phyloP scores from a whole-genome alignment of 2,888 invertebrate species.

The Temnothorax unifasciatus region DNA sequence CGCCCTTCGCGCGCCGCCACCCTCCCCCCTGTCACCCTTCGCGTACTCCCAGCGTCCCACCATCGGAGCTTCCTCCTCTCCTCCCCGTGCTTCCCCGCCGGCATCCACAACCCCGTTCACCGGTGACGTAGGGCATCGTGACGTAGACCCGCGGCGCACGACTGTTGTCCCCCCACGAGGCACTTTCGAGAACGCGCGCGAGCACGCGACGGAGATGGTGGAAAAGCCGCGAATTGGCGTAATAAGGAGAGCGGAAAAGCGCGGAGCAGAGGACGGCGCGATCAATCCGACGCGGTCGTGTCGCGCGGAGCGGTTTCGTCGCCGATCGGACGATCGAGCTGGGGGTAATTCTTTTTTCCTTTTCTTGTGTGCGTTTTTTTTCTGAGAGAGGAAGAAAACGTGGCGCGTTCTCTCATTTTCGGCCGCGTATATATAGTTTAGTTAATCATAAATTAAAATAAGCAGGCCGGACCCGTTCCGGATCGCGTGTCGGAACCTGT shows the following conservation, averaged over 20 bases:
- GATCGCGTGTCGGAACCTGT: constrained; percentile 5
- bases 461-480: neutral
- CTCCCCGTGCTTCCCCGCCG: constrained; percentile 53
- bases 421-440: neutral
- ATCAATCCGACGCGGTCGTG: neutral
- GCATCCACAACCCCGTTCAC: constrained; percentile 79
- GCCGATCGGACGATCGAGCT: neutral
- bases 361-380: neutral
- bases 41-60: constrained; percentile 31
- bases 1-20: constrained; percentile 85
- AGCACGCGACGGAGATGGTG: constrained; percentile 44
- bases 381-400: neutral
- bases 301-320: neutral
- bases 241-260: constrained; percentile 10
- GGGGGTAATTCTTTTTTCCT: neutral
- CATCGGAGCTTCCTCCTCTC: constrained; percentile 31
- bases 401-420: neutral
- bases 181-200: constrained; percentile 47
- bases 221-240: constrained; percentile 51
- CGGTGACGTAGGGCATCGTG: constrained; percentile 81
- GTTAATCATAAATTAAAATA: constrained; percentile 16
- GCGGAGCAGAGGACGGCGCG: constrained; percentile 24
- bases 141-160: constrained; percentile 78
- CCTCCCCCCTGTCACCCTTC: constrained; percentile 65
- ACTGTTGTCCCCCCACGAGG: constrained; percentile 70